These are phyloP conservation scores for Florisuga fusca DNA, from an alignment of 2,797 vertebrate species.

Conservation along the genomic window DNA sequence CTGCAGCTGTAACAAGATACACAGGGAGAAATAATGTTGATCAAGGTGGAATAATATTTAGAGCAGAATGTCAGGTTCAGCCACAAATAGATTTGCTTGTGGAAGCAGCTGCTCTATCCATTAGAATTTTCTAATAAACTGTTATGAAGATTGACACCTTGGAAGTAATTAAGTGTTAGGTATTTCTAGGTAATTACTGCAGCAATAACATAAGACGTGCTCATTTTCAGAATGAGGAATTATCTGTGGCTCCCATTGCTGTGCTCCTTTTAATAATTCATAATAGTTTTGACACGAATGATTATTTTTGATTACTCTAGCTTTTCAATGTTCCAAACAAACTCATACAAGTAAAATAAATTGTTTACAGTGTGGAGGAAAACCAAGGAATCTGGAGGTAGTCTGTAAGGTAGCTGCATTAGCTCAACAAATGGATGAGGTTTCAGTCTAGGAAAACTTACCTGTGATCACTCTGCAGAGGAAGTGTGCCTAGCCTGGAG, in stretches of 20 bases:
- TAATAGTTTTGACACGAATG: slow-evolving; percentile 68
- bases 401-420: background rate
- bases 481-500: accelerated
- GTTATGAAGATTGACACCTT: slow-evolving; percentile 80
- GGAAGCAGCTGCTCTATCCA: slow-evolving; percentile 74
- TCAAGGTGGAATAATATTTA: slow-evolving; percentile 73
- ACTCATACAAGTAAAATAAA: background rate
- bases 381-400: background rate
- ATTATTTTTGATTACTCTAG: slow-evolving; percentile 71
- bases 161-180: slow-evolving; percentile 80
- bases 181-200: slow-evolving; percentile 78
- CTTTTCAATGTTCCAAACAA: slow-evolving; percentile 70
- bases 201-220: slow-evolving; percentile 68
- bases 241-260: slow-evolving; percentile 49
- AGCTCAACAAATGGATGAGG: background rate
- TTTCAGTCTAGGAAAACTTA: background rate
- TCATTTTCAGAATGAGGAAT: slow-evolving; percentile 68
- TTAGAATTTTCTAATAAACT: slow-evolving; percentile 77
- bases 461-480: background rate
- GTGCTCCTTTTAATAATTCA: slow-evolving; percentile 65
- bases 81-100: slow-evolving; percentile 50
- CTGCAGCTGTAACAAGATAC: slow-evolving; percentile 35
- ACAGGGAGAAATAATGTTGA: slow-evolving; percentile 52
- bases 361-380: background rate
- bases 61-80: slow-evolving; percentile 65